Base-by-base conservation (phyloP, 1,140 invertebrate species). In the Heliconius nattereri region DNA sequence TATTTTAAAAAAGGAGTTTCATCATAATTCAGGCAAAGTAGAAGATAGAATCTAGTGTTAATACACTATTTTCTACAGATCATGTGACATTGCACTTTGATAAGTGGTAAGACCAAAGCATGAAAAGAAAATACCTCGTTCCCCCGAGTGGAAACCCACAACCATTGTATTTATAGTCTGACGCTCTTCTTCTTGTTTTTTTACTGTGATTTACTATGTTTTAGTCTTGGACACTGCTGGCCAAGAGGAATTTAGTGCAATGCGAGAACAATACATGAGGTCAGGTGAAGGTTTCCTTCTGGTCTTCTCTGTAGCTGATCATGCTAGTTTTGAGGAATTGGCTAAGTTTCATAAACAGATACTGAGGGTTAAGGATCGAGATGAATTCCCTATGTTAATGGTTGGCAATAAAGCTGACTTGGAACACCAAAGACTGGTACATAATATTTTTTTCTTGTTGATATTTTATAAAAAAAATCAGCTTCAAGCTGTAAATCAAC, bases 221-320 rank as follows among this genome's bases (percentile, higher is more conserved):
- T 9, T 78, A 98, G 98, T 99, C 90, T 94, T 99, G 86, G 99
- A 99, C 92, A 99, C 99, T 20, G 99, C 99, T 52, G 99, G 99
- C 0, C 99, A 99, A 94, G 99, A 99, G 88, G 99, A 99, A 94
- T 99, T 99, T 91, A 98, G 98, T 91, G 98, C 98, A 7, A 99
- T 99, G 98, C 95, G 98, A 75, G 98, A 99, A 92, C 98, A 99
- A 91, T 99, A 99, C 92, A 99, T 99, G 98, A 95, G 98, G 79
- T 98, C 98, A 2, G 99, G 99, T 11, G 98, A 99, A 94, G 99
- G 99, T 13, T 99, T 99, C 93, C 95, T 99, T 9, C 95, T 99
- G 1, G 98, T 98, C 3, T 99, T 98, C 95, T 98, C 98, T 0
- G 97, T 99, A 13, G 98, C 98, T 11, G 98, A 99, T 94, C 96